phyloP scores from a whole-genome alignment of 2,888 invertebrate genomes.

The Azorinus chamasolen region DNA sequence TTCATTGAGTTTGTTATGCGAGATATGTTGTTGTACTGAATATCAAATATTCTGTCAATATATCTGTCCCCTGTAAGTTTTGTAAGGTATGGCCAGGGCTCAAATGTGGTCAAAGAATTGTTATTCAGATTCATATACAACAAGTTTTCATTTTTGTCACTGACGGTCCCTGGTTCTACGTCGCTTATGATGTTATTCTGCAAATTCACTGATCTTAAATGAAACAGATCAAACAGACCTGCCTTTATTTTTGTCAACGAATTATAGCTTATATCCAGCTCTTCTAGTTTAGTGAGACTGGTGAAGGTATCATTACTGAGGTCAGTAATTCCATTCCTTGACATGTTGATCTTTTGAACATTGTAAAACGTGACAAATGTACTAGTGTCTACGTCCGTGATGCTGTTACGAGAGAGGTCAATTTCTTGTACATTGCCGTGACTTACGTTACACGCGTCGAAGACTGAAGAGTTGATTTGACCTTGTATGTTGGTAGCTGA shows the following conservation, averaged over 20 bases:
- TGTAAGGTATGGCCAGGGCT: conserved; percentile 67
- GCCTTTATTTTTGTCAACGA: conserved; percentile 25
- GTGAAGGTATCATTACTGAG: conserved; percentile 45
- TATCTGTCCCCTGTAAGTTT: conserved; percentile 15
- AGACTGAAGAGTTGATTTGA: no score
- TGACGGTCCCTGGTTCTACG: conserved; percentile 59
- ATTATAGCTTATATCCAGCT: conserved; percentile 38
- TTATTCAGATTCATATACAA: conserved; percentile 44
- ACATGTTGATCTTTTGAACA: conserved; percentile 30
- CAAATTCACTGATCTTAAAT: conserved; percentile 38
- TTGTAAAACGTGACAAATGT: conserved; percentile 30
- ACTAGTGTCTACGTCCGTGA: conserved; percentile 16
- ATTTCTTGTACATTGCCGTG: neutral
- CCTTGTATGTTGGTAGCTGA: no score
- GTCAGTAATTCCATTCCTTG: conserved; percentile 34
- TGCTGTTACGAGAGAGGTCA: conserved; percentile 17
- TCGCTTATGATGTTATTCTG: conserved; percentile 55
- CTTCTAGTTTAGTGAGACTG: conserved; percentile 32
- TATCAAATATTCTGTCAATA: conserved; percentile 41
- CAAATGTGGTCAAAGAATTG: conserved; percentile 55
- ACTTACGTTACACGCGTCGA: no score
- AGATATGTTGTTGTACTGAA: conserved; percentile 50
- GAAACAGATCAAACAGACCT: conserved; percentile 24
- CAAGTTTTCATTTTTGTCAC: conserved; percentile 38
- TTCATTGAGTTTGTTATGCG: conserved; percentile 55